Evolutionary conservation across 2,797 vertebrate genomes (phyloP), one percentile per base, ranked within the genome.

Genomic region (Cryptoblepharus egeriae): DNA sequence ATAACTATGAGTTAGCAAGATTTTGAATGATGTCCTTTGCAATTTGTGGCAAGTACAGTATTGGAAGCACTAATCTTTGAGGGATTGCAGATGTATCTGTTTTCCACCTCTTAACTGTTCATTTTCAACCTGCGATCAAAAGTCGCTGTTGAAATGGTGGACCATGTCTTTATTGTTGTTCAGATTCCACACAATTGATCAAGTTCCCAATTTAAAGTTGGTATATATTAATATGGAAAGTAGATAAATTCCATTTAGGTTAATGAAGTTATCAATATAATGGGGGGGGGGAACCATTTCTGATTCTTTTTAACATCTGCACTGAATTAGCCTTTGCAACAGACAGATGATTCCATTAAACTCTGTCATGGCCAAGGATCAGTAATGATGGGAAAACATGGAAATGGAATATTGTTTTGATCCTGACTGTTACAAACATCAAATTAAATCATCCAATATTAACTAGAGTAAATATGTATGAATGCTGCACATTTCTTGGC

Each of bases 181-280:
- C 13, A 52, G 9, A 37, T 68, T 68, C 32, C 30, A 16, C 32
- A 45, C 24, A 69, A 26, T 39, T 45, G 18, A 45, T 32, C 65
- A 39, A 68, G 20, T 68, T 68, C 22, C 11, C 22, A 16, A 60
- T 60, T 52, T 52, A 52, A 16, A 52, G 2, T 52, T 52, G 49
- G 49, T 28, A 83, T 75, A 35, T 70, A 42, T 65, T 81, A 49
- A 32, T 79, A 9, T 79, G 67, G 64, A 77, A 65, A 71, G 45
- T 49, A 80, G 86, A 13, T 39, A 63, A 0, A 1, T 64, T 39
- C 39, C 15, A 18, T 52, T 0, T 79, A 0, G 1, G 79, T 81
- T 80, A 10, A 76, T 82, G 68, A 61, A 88, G 45, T 8, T 77
- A 64, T n/a, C 60, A 28, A 60, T 65, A 2, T n/a, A 28, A 8